Percentiles rank a stretch among this genome's conserved stretches.
phyloP scores from a whole-genome alignment of 1,140 invertebrate genomes.

The Drosophila mojavensis region DNA sequence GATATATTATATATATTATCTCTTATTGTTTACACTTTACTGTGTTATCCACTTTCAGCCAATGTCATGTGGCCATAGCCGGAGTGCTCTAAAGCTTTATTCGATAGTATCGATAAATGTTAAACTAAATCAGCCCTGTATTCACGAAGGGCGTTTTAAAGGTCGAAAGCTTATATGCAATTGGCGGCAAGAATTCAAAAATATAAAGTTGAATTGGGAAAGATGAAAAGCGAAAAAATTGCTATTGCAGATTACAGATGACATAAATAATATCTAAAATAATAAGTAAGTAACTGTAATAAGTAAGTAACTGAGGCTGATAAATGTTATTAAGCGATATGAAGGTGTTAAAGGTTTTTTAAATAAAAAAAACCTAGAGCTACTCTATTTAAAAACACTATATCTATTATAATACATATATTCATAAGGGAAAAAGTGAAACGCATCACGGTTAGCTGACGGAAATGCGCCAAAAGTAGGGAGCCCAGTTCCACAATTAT shows the following conservation, averaged over 20 bases:
- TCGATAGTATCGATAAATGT: neutral
- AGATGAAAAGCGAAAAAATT: no score
- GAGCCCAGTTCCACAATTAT: neutral
- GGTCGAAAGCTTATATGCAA: neutral
- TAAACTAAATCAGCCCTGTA: neutral
- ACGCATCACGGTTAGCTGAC: neutral
- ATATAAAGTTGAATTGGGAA: neutral
- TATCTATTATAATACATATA: no score
- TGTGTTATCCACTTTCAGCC: neutral
- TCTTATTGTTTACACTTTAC: neutral
- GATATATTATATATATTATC: neutral
- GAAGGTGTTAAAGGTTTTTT: no score
- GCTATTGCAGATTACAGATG: no score
- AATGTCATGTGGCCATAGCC: neutral
- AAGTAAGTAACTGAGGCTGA: no score
- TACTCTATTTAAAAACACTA: no score
- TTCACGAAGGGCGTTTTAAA: no score
- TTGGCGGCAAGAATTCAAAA: neutral
- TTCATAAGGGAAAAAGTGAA: neutral
- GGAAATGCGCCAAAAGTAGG: slow-evolving; percentile 43
- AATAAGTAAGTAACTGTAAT: no score
- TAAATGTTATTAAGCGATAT: no score
- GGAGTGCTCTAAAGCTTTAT: neutral
- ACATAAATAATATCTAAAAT: no score
- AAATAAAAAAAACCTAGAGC: no score